Base-by-base conservation (phyloP, 2,113 vertebrate species). In the Paedocypris sp. region DNA sequence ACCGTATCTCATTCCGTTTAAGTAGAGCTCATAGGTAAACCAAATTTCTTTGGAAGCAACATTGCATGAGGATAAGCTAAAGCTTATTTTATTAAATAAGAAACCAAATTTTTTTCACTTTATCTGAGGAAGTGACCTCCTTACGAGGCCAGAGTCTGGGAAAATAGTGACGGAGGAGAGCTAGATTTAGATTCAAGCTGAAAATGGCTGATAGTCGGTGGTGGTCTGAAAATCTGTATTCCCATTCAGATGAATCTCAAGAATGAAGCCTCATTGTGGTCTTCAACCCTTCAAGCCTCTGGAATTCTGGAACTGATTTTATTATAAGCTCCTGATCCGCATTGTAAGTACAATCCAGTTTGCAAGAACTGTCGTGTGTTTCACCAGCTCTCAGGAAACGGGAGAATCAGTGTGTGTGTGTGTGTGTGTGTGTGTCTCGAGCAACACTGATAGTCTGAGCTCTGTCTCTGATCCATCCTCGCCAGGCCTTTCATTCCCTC, bases 21-120 rank as follows among this genome's bases (percentile, higher is more conserved):
- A 65, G 79, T 83, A 82, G 64, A 68, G 76, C 66, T 78, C 67
- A 62, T 74, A 80, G 73, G 71, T 70, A 77, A 75, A 83, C 54
- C 76, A 74, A 74, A 76, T 75, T 66, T 74, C 67, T 79, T 71
- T 70, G 72, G 68, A 67, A 56, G 76, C 8, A 11, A 65, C 66
- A 67, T 69, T 82, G 83, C 83, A 85, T 86, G 83, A 75, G 68
- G 67, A 71, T 73, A 79, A 75, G 68, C 79, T 76, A 75, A 80
- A 56, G 77, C 73, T 78, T 62, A 77, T 69, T 80, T 75, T 67
- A 31, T 56, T 56, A 68, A 57, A 48, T 36, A 36, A 64, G 49
- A 61, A 68, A 19, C 38, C 1, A 38, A 41, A 45, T 15, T 46
- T 13, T 33, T 43, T 73, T 58, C 71, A 69, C 75, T 39, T 79